Base-by-base conservation (phyloP, 92 coral and sea anemone species). In the Pocillopora meandrina region DNA sequence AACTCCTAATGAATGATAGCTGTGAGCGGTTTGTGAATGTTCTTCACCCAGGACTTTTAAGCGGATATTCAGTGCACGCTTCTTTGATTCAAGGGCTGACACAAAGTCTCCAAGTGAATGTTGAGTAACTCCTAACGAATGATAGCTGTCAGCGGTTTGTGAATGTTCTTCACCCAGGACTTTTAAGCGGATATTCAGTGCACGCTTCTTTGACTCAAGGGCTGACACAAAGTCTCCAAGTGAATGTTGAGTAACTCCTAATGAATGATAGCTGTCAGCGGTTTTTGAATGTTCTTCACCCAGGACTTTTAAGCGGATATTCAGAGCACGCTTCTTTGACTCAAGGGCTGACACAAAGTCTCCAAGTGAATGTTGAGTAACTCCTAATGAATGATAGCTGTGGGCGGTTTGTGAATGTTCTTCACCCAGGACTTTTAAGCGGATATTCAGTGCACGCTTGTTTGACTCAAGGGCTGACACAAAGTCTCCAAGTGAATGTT, bases 181-280 rank as follows among this genome's bases (percentile, higher is more conserved):
- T 65, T 65, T 65, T 18, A 65, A 9, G 12, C 70, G 10, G 35
- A 65, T 65, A 18, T 26, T 31, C 8, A 65, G 35, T 20, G 70
- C 70, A 13, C 36, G 35, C 13, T 65, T 65, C 2, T 20, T 18
- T 65, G 70, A 65, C 70, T 21, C 70, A 21, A 20, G 2, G 31
- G 70, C 70, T n/a, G 70, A 65, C 10, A 14, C 31, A 65, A 20
- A n/a, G 33, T 65, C 70, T 65, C 10, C 70, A 20, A 65, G 35
- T 21, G 70, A 65, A 34, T 65, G 70, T 65, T 19, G 70, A 20
- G 70, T 65, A 21, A 6, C 2, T 21, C 35, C 70, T 65, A 65
- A 65, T 3, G 34, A n/a, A 65, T 65, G 70, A 65, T 65, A 65
- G 70, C 70, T 65, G 35, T 65, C 14, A 65, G 70, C 70, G 70